phyloP scores from a whole-genome alignment of 2,113 vertebrate species.

The Lontra canadensis region DNA sequence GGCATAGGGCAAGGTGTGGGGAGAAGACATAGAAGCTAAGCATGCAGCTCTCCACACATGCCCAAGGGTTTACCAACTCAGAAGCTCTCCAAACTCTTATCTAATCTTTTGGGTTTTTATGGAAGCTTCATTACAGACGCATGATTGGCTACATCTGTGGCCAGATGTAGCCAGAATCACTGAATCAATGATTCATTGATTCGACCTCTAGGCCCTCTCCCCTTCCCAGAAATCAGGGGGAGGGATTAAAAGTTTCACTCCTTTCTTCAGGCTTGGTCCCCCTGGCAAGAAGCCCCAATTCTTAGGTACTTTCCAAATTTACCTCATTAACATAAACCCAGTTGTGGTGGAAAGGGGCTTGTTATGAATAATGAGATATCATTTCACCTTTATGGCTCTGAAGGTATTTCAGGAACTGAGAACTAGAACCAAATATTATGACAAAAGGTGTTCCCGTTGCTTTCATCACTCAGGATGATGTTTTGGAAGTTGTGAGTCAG shows the following conservation, averaged over 20 bases:
- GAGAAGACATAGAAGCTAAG: background rate
- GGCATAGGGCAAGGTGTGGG: background rate
- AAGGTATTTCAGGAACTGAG: background rate
- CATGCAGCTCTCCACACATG: background rate
- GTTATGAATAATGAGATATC: background rate
- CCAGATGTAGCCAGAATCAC: too few species aligned
- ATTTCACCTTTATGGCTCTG: background rate
- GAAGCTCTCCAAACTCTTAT: background rate
- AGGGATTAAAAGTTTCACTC: background rate
- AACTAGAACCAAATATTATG: background rate
- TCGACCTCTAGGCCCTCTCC: background rate
- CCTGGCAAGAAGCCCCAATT: background rate
- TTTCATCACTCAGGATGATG: background rate
- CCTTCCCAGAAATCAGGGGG: background rate
- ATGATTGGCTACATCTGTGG: background rate
- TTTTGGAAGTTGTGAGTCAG: background rate
- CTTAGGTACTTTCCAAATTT: background rate
- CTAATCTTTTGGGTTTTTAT: background rate
- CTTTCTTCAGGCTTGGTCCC: background rate
- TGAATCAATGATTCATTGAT: background rate
- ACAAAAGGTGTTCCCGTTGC: background rate
- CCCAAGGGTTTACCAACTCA: background rate
- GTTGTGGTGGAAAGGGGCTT: background rate
- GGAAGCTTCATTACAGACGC: background rate
- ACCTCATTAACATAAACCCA: background rate